Base-by-base conservation (phyloP, 2,797 vertebrate genomes). In the Natrix natrix region DNA sequence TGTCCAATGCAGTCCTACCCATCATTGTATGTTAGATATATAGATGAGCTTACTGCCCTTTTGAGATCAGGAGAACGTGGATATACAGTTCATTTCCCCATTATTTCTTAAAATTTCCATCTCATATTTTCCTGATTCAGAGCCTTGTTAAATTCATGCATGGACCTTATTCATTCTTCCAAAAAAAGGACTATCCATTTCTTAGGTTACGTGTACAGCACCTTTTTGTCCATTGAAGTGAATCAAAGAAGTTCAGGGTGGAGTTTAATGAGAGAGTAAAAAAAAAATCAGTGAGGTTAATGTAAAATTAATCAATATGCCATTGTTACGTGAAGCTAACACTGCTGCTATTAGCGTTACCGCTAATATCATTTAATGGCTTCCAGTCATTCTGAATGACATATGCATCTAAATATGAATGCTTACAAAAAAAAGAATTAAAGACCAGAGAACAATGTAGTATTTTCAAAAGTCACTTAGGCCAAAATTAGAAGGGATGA, bases 301-400 rank as follows among this genome's bases (percentile, higher is more conserved):
- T 94, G 66, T 54, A 91, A 95, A 95, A 94, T 90, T 69, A 74
- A 54, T 22, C 59, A 14, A 5, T 61, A 6, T 92, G 32, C 89
- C 91, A 22, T 66, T 88, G 88, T 92, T 90, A 54, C 89, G 12
- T 3, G 91, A 89, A 94, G 17, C 2, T 78, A 91, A 90, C 43
- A 26, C 8, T 8, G 2, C 83, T 94, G 37, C 26, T 91, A 32
- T 24, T 63, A 90, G 17, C 63, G 12, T 93, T 12, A 61, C 55
- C 86, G 14, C 87, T 90, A 87, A 86, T 56, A 59, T 52, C 90
- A 54, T 48, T 55, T 89, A 61, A 24, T 89, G 28, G 56, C 43
- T 92, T 89, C 92, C 54, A 86, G 78, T 69, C 61, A 26, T 83
- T 91, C 83, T 90, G 60, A 90, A 90, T 87, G 83, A 87, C 87